A percentile compares a stretch with the other conserved stretches of the same genome.
Conservation (phyloP, 2,888 invertebrate genomes). For the Schrankia costaestrigalis region DNA sequence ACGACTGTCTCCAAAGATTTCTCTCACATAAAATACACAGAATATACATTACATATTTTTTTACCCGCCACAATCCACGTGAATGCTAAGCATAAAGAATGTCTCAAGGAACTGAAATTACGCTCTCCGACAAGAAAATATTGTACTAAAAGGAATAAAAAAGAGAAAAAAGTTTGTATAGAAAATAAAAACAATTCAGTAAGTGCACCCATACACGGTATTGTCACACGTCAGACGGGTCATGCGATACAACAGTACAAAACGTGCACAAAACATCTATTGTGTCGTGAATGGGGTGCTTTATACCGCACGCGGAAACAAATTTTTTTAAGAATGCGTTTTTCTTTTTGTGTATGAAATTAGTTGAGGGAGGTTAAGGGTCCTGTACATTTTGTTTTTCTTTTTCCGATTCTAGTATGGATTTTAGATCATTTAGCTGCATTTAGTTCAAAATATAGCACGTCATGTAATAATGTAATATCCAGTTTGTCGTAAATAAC, state of each 20-base stretch:
- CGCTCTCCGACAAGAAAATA: conserved; percentile 39
- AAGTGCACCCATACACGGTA: conserved; percentile 57
- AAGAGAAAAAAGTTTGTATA: conserved; percentile 25
- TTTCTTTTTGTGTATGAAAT: conserved; percentile 53
- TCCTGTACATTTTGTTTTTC: conserved; percentile 19
- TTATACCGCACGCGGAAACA: conserved; percentile 68
- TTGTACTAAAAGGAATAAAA: conserved; percentile 31
- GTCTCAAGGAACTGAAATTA: conserved; percentile 50
- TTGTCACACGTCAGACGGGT: conserved; percentile 58
- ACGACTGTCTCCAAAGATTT: conserved; percentile 23
- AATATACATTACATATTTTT: conserved; percentile 28
- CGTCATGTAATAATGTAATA: no score
- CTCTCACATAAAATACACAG: conserved; percentile 26
- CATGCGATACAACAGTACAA: conserved; percentile 47
- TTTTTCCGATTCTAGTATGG: background rate
- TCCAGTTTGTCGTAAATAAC: no score
- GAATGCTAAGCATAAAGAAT: conserved; percentile 37
- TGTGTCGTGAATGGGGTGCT: conserved; percentile 72
- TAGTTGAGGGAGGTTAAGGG: conserved; percentile 23
- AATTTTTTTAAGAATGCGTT: conserved; percentile 74
- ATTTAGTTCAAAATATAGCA: no score
- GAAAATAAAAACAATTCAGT: conserved; percentile 73
- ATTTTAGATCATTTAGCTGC: no score
- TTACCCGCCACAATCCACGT: conserved; percentile 29
- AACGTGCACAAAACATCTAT: conserved; percentile 64